A percentile compares a stretch with the other conserved stretches of the same genome.
Evolutionary conservation across 2,797 vertebrate genomes (phyloP).

Genomic region (Sciaenops ocellatus): DNA sequence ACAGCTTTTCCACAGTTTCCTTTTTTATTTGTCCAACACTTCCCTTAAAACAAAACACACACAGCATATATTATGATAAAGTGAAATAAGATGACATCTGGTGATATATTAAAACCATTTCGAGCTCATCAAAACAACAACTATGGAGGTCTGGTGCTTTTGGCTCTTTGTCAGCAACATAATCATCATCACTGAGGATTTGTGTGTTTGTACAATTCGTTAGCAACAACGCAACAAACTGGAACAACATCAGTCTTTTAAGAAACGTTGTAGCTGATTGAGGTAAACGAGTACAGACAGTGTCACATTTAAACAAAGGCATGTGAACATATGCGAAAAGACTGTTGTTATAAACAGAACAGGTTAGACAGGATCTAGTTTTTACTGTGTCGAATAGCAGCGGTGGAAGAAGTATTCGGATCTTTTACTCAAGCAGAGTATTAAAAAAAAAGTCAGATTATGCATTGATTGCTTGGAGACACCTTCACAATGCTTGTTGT

Average conservation of each 20-base stretch:
- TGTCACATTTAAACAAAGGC: background rate
- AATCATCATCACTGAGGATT: background rate
- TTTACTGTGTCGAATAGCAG: background rate
- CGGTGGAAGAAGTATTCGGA: background rate
- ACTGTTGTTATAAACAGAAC: conserved; percentile 27
- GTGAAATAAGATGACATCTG: background rate
- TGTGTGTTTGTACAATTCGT: background rate
- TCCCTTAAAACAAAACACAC: background rate
- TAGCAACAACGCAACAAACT: background rate
- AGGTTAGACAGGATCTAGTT: conserved; percentile 38
- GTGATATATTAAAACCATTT: background rate
- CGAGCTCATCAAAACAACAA: background rate
- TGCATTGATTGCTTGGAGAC: background rate
- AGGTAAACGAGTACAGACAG: background rate
- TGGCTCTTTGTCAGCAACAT: background rate
- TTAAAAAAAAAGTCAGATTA: background rate
- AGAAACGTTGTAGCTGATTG: background rate
- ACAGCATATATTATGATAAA: background rate
- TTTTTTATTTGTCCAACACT: background rate
- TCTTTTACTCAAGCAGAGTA: background rate
- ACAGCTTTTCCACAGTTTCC: background rate
- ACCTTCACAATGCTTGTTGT: background rate
- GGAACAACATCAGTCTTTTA: background rate
- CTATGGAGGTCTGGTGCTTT: background rate
- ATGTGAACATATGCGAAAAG: background rate